Evolutionary conservation across 1,140 invertebrate genomes (phyloP), one percentile per base, ranked within the genome.

Genomic region (Drosophila biarmipes): DNA sequence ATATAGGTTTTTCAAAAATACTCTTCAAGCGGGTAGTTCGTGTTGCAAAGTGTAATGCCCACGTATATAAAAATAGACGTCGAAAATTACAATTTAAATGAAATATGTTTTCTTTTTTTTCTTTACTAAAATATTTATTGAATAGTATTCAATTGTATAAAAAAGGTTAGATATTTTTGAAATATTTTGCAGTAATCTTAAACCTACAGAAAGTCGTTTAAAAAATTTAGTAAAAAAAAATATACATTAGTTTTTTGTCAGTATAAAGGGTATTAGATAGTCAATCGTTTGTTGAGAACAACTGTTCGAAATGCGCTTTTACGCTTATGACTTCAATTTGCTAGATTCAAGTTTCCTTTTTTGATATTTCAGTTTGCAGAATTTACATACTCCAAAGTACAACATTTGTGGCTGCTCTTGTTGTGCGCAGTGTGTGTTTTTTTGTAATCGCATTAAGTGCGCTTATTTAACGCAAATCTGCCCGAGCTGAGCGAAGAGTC

Each of bases 381-480:
- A 59, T 57, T 38, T n/a, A 56, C 34, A 69, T 15, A 12, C 17
- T 15, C 5, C 17, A 12, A 8, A 12, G 10, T 19, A 6, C 46
- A 63, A n/a, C 21, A 48, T 42, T 66, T 66, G 45, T 8, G 34
- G 57, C 34, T 54, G 35, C 48, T 52, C 11, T 35, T 72, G 37
- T 49, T 63, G 72, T 66, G 43, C 31, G 42, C 17, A 82, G 54
- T 59, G 55, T 49, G 59, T 84, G 24, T 66, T 77, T 78, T 86
- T 79, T 81, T 82, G 76, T 90, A 90, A 90, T 90, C 87, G 79
- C 81, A 90, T 90, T 90, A 90, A 90, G 74, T 90, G 76, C 87
- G 82, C 89, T 87, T 90, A 87, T 90, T 90, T 90, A 90, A 90
- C 87, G 87, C 80, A 89, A 87, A 89, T 89, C 82, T 77, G 78